These are phyloP conservation scores for Sitobion miscanthi DNA, from an alignment of 1,140 invertebrate species.

Conservation along the genomic window DNA sequence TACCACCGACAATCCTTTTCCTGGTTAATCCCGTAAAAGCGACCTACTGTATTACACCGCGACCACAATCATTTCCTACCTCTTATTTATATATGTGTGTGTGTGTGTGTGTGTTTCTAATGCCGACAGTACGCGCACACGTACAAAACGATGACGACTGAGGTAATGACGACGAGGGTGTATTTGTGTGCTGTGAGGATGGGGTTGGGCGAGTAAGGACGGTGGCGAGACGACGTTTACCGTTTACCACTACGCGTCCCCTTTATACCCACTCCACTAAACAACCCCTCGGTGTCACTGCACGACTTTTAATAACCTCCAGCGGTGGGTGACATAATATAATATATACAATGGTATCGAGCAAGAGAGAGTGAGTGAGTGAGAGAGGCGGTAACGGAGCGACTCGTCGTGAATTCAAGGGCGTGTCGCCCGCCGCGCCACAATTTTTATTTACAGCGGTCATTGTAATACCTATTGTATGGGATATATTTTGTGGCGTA, in stretches of 20 bases:
- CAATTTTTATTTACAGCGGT: not conserved
- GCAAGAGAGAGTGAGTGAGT: no score
- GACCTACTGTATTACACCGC: not conserved
- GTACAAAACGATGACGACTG: not conserved
- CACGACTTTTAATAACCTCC: not conserved
- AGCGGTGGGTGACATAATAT: not conserved
- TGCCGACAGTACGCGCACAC: not conserved
- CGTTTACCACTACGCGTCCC: not conserved
- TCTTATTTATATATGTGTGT: not conserved
- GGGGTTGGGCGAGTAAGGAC: not conserved
- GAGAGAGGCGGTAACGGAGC: not conserved
- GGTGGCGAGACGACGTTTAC: not conserved
- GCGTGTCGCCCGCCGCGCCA: not conserved
- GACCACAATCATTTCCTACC: not conserved
- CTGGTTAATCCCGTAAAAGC: not conserved
- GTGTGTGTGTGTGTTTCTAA: not conserved
- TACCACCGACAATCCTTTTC: conserved; percentile 8
- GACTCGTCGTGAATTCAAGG: not conserved
- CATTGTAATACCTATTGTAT: not conserved
- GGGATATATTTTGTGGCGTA: not conserved
- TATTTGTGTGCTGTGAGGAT: not conserved
- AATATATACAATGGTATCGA: not conserved
- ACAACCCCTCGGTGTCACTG: not conserved
- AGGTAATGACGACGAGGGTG: not conserved
- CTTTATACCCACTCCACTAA: not conserved